phyloP scores from a whole-genome alignment of 2,797 vertebrate species.

The Sebastiscus albofasciatus region DNA sequence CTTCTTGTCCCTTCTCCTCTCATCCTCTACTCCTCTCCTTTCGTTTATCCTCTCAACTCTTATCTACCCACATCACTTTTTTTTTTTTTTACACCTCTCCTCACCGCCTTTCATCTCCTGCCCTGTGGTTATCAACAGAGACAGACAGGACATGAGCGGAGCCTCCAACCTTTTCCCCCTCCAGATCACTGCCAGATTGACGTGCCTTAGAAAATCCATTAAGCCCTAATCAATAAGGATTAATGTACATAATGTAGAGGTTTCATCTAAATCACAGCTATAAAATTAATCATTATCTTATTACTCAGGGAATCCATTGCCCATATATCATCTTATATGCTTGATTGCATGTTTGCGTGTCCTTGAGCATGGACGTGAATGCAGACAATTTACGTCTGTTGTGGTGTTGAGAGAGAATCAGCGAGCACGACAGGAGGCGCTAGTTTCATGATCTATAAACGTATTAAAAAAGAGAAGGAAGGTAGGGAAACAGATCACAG shows the following conservation, averaged over 20 bases:
- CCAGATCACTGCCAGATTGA: constrained; percentile 48
- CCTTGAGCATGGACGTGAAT: neutral
- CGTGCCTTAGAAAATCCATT: constrained; percentile 52
- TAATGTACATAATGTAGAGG: constrained; percentile 40
- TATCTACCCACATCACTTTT: constrained; percentile 61
- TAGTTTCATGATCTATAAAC: neutral
- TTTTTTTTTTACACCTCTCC: constrained; percentile 41
- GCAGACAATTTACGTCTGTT: neutral
- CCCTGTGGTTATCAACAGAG: constrained; percentile 65
- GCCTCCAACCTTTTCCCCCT: constrained; percentile 25
- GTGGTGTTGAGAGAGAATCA: neutral
- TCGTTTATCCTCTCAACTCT: constrained; percentile 56
- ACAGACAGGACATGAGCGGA: constrained; percentile 52
- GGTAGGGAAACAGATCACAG: neutral
- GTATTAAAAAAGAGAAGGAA: neutral
- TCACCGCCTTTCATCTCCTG: constrained; percentile 60
- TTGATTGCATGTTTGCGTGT: constrained; percentile 8
- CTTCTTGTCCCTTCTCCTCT: constrained; percentile 17
- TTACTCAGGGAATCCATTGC: constrained; percentile 26
- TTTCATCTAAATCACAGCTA: constrained; percentile 42
- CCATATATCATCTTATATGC: constrained; percentile 30
- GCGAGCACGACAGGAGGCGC: neutral
- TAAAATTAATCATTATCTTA: constrained; percentile 56
- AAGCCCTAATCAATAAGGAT: constrained; percentile 57
- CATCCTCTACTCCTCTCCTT: constrained; percentile 29